phyloP scores from a whole-genome alignment of 2,113 vertebrate genomes.

The Rattus rattus region DNA sequence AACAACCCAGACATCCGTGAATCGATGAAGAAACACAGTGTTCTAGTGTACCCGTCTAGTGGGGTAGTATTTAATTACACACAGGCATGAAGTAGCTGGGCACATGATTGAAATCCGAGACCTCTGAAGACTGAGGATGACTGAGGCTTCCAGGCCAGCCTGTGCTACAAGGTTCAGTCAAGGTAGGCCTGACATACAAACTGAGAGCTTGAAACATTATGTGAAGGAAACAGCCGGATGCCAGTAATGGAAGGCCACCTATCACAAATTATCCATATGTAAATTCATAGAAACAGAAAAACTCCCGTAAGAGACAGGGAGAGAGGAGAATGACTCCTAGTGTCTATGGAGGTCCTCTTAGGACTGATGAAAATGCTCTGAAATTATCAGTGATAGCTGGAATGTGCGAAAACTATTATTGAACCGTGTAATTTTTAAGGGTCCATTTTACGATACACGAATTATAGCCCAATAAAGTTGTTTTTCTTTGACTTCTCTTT shows the following conservation, averaged over 20 bases:
- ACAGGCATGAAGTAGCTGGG: background rate
- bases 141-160: background rate
- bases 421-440: background rate
- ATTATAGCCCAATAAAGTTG: background rate
- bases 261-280: background rate
- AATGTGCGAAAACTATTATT: background rate
- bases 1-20: background rate
- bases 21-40: background rate
- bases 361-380: background rate
- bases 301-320: background rate
- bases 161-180: too few relatives aligned
- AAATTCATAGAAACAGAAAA: slow-evolving; percentile 21
- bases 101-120: background rate
- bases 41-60: background rate
- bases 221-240: background rate
- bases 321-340: background rate
- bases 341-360: background rate
- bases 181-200: background rate
- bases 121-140: background rate
- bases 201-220: background rate
- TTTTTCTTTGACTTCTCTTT: background rate
- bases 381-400: background rate
- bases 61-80: background rate
- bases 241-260: background rate
- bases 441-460: background rate